Evolutionary conservation across 2,888 invertebrate genomes (phyloP).

Genomic region (Trichacis sp.): DNA sequence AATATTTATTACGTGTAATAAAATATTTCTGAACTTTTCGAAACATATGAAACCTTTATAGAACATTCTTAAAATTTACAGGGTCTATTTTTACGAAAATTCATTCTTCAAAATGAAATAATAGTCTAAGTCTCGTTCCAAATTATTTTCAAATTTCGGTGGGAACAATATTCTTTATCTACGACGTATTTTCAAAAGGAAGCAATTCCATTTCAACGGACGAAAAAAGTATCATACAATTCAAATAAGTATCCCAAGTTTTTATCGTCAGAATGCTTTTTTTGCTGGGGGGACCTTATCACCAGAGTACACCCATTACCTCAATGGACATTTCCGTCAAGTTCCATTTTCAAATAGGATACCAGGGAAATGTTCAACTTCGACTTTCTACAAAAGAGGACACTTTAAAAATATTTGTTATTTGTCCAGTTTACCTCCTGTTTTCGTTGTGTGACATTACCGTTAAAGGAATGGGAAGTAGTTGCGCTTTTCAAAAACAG

Average conservation of each 20-base stretch:
- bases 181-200: no score
- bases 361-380: neutral
- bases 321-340: neutral
- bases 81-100: no score
- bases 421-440: conserved; percentile 19
- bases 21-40: no score
- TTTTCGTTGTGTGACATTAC: conserved; percentile 34
- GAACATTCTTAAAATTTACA: no score
- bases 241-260: neutral
- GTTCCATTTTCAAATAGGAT: neutral
- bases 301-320: neutral
- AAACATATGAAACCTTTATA: no score
- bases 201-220: no score
- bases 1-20: no score
- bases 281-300: neutral
- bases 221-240: no score
- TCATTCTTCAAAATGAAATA: no score
- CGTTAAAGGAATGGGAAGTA: conserved; percentile 37
- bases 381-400: neutral
- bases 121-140: no score
- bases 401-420: conserved; percentile 28
- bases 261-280: neutral
- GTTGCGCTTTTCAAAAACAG: conserved; percentile 40
- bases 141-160: no score
- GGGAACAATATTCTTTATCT: no score